Evolutionary conservation across 2,888 invertebrate genomes (phyloP), one percentile per base, ranked within the genome.

Genomic region (Sinotaia quadrata): DNA sequence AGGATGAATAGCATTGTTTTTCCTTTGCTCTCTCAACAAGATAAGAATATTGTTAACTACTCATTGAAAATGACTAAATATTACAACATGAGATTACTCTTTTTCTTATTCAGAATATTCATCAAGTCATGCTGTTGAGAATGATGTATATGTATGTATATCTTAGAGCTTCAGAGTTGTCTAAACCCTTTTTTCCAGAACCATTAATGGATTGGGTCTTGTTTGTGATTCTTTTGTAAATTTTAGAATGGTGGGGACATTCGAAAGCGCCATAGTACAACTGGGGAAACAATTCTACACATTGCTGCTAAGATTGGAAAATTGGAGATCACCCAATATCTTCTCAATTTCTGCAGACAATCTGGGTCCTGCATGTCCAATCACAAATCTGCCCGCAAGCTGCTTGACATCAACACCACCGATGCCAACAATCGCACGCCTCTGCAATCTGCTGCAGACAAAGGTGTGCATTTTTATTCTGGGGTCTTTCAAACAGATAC

Each of bases 381-480:
- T 1, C 67, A 49, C n/a, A 44, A 51, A 18, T 27, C 61, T 57
- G 56, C 68, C 56, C 60, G 59, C 18, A 77, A 71, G 37, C 67
- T 82, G 51, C 67, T 84, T 58, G 81, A 83, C 63, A 76, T 86
- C 37, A 85, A 86, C 75, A 79, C 79, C 15, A 52, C 82, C 15
- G 84, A 85, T 68, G 69, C 68, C 51, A 79, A 81, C 33, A 77
- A 76, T 36, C 81, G 79, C 74, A 85, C 85, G 4, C 79, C 85
- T 15, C 75, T 86, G 24, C 84, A 85, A 66, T 47, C 84, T 54
- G 85, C 85, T 4, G 84, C 85, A 12, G 85, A 86, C 37, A 85
- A 81, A 79, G 86, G 86, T 85, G 66, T 24, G 49, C 56, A 10
- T 18, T 18, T 52, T 18, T 33, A 15, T 54, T n/a, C n/a, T n/a